A percentile compares a stretch with the other conserved stretches of the same genome.
Evolutionary conservation across 2,888 invertebrate genomes (phyloP).

Genomic region (Stictocephala bisonia): DNA sequence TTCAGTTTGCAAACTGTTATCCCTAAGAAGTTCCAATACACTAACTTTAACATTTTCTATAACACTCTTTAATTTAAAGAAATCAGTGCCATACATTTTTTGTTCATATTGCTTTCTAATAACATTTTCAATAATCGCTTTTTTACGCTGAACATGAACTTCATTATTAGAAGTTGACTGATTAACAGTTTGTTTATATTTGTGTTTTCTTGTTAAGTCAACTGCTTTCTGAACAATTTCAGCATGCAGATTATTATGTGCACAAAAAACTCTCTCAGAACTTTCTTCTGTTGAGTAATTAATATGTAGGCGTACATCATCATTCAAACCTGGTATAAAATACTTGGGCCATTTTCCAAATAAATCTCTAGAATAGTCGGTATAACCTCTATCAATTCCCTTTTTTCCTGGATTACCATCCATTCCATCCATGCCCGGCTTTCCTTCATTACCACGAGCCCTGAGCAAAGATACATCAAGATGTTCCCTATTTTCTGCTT

Average conservation of each 20-base stretch:
- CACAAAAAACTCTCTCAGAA: not conserved
- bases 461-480: not conserved
- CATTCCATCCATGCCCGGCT: slow-evolving; percentile 50
- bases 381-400: slow-evolving; percentile 55
- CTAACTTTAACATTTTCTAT: no score
- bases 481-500: slow-evolving; percentile 20
- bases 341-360: not conserved
- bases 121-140: not conserved
- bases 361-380: slow-evolving; percentile 44
- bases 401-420: slow-evolving; percentile 55
- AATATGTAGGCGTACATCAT: not conserved
- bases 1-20: no score
- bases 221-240: no score
- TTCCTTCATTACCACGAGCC: slow-evolving; percentile 53
- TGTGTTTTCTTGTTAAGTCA: no score
- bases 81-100: not conserved
- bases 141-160: not conserved
- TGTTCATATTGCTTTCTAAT: not conserved
- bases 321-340: not conserved
- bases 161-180: not conserved
- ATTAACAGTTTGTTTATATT: no score
- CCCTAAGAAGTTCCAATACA: no score
- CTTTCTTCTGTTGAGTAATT: not conserved
- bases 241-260: not conserved
- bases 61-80: no score